Evolutionary conservation across 2,113 vertebrate genomes (phyloP).

Genomic region (Pteronura brasiliensis): DNA sequence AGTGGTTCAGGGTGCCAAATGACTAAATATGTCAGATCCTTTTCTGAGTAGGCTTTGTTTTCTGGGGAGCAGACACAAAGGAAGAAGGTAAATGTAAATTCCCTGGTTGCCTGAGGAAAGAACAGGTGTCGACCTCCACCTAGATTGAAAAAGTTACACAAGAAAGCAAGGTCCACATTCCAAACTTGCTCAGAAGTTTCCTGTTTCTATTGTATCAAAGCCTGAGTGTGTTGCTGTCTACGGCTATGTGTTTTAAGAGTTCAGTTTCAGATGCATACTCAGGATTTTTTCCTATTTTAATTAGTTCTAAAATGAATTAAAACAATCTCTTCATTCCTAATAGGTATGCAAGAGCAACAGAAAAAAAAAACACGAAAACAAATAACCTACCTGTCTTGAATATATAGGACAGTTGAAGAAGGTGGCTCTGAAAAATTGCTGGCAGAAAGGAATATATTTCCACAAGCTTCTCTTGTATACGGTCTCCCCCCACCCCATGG

Average conservation of each 20-base stretch:
- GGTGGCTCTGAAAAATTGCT: background rate
- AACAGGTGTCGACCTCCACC: background rate
- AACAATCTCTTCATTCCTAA: slow-evolving; percentile 26
- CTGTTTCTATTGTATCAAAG: background rate
- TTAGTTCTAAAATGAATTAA: slow-evolving; percentile 29
- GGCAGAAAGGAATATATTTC: background rate
- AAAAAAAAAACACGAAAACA: background rate
- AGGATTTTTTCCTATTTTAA: background rate
- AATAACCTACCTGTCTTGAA: background rate
- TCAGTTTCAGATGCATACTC: background rate
- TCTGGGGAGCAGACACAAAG: background rate
- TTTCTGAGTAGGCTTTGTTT: slow-evolving; percentile 1
- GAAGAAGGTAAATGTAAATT: background rate
- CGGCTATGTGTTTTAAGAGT: background rate
- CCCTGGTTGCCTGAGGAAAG: background rate
- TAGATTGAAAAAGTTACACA: background rate
- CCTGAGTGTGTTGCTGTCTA: background rate
- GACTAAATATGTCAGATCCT: background rate
- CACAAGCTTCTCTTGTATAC: background rate
- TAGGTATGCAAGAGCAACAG: background rate
- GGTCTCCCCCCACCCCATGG: background rate
- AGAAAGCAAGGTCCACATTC: background rate
- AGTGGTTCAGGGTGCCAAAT: background rate
- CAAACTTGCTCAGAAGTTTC: background rate
- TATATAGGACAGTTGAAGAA: background rate